Base-by-base conservation (phyloP, 2,113 vertebrate species). In the Chrysemys picta region DNA sequence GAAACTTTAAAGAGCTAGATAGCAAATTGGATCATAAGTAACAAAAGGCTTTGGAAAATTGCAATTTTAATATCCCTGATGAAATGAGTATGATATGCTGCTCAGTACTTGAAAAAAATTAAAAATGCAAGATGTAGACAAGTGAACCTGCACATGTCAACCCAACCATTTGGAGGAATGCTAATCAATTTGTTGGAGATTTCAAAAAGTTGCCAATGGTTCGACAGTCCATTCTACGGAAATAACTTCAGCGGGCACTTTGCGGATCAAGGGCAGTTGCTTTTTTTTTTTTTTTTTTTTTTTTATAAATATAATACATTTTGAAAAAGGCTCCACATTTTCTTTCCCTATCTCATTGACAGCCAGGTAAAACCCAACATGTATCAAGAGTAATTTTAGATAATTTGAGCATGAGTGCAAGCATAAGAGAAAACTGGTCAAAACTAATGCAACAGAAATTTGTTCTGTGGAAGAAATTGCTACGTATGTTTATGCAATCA, bases 1-100 rank as follows among this genome's bases (percentile, higher is more conserved):
- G 59, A 54, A 91, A 85, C 17, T 75, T 89, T 54, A 52, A 83
- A 88, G 38, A 81, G 1, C 9, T 57, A 91, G 42, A 87, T 80
- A 29, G 76, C 5, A 95, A 93, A 89, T 4, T 82, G 80, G 87
- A 78, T 82, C 93, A 97, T 95, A 27, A 45, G 24, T 76, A 69
- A 25, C 80, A 85, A 85, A 27, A 50, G 0, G 0, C 88, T 76
- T 87, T 85, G 35, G 80, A 90, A 96, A 93, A 93, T 5, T 83
- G 17, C 25, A 75, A 79, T 93, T 65, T 69, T 79, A 75, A 79
- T 14, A 91, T 92, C 84, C 91, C 10, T 8, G 11, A 42, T 25
- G 10, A 42, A 5, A 4, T 42, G 1, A 83, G 5, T 52, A 84
- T 59, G n/a, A 90, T 35, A 78, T 62, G 42, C 27, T 83, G 83